Percentiles rank a stretch among this genome's conserved stretches.
phyloP scores from a whole-genome alignment of 1,140 invertebrate genomes.

The Philotrypesis tridentata region DNA sequence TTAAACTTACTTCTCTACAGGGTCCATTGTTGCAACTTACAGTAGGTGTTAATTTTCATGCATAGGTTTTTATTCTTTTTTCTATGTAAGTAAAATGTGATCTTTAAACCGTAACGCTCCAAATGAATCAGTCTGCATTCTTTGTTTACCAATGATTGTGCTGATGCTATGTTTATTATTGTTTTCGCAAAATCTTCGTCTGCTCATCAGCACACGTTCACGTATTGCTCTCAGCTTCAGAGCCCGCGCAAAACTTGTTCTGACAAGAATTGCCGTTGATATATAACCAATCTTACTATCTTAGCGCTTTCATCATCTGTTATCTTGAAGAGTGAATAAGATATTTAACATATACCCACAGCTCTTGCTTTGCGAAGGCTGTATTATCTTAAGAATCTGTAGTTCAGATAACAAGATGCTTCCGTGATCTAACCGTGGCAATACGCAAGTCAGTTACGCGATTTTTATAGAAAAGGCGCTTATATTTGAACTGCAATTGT shows the following conservation, averaged over 20 bases:
- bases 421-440: not conserved
- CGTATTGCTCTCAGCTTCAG: too few species aligned
- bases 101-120: too few species aligned
- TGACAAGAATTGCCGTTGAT: not conserved
- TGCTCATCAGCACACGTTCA: too few species aligned
- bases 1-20: not conserved
- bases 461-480: not conserved
- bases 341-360: too few species aligned
- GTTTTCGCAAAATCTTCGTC: too few species aligned
- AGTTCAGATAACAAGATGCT: too few species aligned
- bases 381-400: not conserved
- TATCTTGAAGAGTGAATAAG: not conserved
- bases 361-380: too few species aligned
- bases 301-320: not conserved
- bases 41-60: not conserved
- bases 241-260: not conserved
- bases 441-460: not conserved
- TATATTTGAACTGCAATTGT: not conserved
- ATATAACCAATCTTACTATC: too few species aligned
- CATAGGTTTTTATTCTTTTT: too few species aligned
- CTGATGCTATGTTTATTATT: not conserved
- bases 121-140: too few species aligned
- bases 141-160: not conserved
- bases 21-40: not conserved
- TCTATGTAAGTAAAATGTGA: too few species aligned